phyloP scores from a whole-genome alignment of 2,797 vertebrate genomes.

The Lutjanus argentimaculatus region DNA sequence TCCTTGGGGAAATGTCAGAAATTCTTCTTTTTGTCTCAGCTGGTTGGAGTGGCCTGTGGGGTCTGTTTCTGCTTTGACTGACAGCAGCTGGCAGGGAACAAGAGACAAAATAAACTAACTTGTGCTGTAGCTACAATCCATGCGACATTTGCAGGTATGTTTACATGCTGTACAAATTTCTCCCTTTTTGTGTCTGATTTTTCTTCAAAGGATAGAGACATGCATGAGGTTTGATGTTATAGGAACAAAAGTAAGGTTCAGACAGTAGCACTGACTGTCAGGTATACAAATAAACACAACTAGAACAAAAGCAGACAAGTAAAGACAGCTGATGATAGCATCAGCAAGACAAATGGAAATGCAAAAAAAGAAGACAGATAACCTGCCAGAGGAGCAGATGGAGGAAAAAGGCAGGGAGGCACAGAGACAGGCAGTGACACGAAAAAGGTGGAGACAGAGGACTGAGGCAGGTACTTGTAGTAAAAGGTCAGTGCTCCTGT shows the following conservation, averaged over 20 bases:
- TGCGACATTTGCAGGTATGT: not conserved
- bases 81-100: not conserved
- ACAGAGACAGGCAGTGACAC: constrained; percentile 35
- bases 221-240: not conserved
- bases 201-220: not conserved
- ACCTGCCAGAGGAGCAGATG: constrained; percentile 46
- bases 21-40: not conserved
- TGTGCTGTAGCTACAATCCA: not conserved
- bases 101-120: not conserved
- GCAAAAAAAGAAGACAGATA: not conserved
- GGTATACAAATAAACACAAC: not conserved
- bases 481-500: constrained; percentile 75
- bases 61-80: not conserved
- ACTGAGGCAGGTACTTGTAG: constrained; percentile 42
- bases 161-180: not conserved
- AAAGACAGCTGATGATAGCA: constrained; percentile 1
- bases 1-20: not conserved
- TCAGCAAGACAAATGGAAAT: constrained; percentile 6
- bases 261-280: not conserved
- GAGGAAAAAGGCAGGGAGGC: constrained; percentile 25
- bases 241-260: constrained; percentile 7
- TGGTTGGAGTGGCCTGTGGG: not conserved
- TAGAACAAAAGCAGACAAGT: not conserved
- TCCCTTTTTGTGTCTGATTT: no score
- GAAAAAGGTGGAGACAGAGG: constrained; percentile 46